Percentiles rank a stretch among this genome's conserved stretches.
These are phyloP conservation scores for Chrysolina haemoptera DNA, from an alignment of 2,888 invertebrate genomes.

Conservation along the genomic window DNA sequence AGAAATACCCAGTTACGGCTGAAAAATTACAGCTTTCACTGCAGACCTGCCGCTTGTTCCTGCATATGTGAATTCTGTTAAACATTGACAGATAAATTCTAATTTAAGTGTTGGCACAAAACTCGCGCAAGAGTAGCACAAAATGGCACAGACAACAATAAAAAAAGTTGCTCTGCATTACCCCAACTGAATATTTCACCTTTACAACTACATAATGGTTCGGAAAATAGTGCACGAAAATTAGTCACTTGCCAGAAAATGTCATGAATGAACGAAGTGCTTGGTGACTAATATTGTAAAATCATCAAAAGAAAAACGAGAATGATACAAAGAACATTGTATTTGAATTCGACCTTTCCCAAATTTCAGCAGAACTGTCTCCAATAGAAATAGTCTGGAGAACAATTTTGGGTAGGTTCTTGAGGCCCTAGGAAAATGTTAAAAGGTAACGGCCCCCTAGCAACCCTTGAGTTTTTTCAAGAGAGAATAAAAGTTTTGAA, in stretches of 20 bases:
- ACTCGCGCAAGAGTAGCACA: constrained; percentile 21
- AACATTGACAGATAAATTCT: constrained; percentile 36
- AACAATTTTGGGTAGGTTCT: no score
- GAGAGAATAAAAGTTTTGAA: no score
- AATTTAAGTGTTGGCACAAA: constrained; percentile 32
- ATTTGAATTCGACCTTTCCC: no score
- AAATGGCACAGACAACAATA: constrained; percentile 28
- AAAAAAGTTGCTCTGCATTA: constrained; percentile 25
- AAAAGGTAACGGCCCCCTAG: no score
- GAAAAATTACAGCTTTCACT: constrained; percentile 18
- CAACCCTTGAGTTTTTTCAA: no score
- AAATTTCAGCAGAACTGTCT: no score
- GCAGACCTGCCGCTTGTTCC: constrained; percentile 25
- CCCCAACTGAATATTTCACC: constrained; percentile 24
- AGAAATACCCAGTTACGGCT: constrained; percentile 23
- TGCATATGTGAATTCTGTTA: constrained; percentile 33
- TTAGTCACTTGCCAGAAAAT: background rate
- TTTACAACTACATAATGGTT: constrained; percentile 17
- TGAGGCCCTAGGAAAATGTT: no score
- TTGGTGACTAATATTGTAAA: no score
- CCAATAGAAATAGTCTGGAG: no score
- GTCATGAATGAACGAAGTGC: no score
- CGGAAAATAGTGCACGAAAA: background rate
- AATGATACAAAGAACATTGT: no score
- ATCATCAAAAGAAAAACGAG: no score